phyloP scores from a whole-genome alignment of 2,797 vertebrate species.

The Amniataba percoides region DNA sequence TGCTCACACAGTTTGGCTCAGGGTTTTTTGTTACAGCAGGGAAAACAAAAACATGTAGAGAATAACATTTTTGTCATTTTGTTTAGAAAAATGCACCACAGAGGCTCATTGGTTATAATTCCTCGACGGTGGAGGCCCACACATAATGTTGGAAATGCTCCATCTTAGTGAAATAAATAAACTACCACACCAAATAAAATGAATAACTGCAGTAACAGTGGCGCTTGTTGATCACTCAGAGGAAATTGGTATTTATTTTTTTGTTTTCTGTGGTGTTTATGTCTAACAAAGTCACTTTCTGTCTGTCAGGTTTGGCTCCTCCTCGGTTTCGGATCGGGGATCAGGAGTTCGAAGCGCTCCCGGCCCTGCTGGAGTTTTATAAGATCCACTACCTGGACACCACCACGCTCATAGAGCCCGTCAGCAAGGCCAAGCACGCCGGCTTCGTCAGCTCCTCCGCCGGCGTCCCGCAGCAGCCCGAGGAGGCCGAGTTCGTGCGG shows the following conservation, averaged over 20 bases:
- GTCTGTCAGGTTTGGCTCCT: slow-evolving; percentile 86
- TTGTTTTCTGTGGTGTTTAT: neutral
- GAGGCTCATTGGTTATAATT: no score
- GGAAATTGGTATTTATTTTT: neutral
- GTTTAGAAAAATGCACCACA: no score
- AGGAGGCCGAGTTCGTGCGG: slow-evolving; percentile 93
- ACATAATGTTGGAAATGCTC: no score
- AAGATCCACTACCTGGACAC: slow-evolving; percentile 99
- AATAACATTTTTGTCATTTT: no score
- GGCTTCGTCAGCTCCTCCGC: slow-evolving; percentile 73
- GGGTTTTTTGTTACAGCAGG: no score
- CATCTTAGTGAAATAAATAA: no score
- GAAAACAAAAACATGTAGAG: no score
- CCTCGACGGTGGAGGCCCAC: no score
- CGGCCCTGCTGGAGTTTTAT: slow-evolving; percentile 97
- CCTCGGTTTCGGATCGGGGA: slow-evolving; percentile 96
- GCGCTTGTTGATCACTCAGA: neutral
- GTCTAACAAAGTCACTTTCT: slow-evolving; percentile 79
- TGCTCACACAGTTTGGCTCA: neutral
- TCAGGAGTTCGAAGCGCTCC: slow-evolving; percentile 97
- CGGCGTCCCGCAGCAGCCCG: slow-evolving; percentile 85
- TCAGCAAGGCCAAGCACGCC: slow-evolving; percentile 89
- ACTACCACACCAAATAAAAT: no score
- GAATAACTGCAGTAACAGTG: neutral
- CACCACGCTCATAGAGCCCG: slow-evolving; percentile 97